Percentiles rank a stretch among this genome's conserved stretches.
Evolutionary conservation across 2,113 vertebrate genomes (phyloP).

Genomic region (Eulacestoma nigropectus): DNA sequence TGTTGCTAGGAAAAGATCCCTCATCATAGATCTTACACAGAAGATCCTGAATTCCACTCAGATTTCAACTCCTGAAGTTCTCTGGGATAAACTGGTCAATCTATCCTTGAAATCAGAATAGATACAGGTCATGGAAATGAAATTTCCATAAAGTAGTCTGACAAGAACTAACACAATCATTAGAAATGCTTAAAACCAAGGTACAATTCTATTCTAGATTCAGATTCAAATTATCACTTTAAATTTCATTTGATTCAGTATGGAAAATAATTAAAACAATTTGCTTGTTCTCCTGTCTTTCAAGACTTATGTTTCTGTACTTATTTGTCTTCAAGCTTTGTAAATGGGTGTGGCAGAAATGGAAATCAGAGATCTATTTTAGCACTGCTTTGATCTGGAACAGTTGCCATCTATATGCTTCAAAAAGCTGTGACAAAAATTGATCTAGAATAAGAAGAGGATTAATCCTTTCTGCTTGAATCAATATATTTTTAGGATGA

Average conservation of each 20-base stretch:
- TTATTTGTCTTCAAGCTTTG: background rate
- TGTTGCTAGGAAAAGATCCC: background rate
- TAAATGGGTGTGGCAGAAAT: background rate
- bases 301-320: background rate
- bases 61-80: background rate
- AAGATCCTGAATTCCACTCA: background rate
- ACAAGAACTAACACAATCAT: background rate
- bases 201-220: background rate
- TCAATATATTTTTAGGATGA: background rate
- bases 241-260: background rate
- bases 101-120: background rate
- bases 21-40: background rate
- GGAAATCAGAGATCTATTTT: background rate
- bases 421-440: background rate
- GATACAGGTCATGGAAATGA: background rate
- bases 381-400: background rate
- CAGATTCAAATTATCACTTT: background rate
- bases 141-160: background rate
- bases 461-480: background rate
- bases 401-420: background rate
- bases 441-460: background rate
- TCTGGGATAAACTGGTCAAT: background rate
- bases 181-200: background rate
- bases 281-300: background rate
- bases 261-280: background rate